Percentiles rank a stretch among this genome's conserved stretches.
phyloP scores from a whole-genome alignment of 2,113 vertebrate species.

The Seriola quinqueradiata region DNA sequence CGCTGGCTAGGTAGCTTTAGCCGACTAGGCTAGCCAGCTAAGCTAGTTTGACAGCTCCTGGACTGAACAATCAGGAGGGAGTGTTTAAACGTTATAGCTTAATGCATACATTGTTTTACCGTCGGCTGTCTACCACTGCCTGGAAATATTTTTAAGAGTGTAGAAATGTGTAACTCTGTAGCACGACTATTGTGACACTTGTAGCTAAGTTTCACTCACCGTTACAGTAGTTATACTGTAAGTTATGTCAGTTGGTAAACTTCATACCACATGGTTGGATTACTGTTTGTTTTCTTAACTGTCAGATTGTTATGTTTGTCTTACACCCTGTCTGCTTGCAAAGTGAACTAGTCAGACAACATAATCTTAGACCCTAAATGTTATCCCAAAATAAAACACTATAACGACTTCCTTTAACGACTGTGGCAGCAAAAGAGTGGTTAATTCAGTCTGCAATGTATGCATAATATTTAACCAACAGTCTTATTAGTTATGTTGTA shows the following conservation, averaged over 20 bases:
- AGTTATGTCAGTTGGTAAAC: not conserved
- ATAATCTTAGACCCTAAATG: not conserved
- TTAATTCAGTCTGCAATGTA: not conserved
- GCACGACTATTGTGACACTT: slow-evolving; percentile 39
- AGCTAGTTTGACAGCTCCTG: slow-evolving; percentile 81
- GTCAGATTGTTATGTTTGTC: not conserved
- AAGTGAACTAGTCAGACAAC: not conserved
- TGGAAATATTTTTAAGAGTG: not conserved
- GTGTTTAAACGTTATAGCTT: not conserved
- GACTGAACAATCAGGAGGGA: not conserved
- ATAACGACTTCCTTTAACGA: not conserved
- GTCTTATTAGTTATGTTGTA: not conserved
- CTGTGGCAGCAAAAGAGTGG: not conserved
- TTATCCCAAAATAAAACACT: not conserved
- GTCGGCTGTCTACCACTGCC: no score
- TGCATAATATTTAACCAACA: not conserved
- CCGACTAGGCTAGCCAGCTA: slow-evolving; percentile 60
- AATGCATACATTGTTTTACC: no score
- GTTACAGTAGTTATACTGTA: not conserved
- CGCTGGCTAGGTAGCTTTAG: slow-evolving; percentile 49
- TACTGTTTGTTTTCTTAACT: not conserved
- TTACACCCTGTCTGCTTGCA: not conserved
- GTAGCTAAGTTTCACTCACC: slow-evolving; percentile 18
- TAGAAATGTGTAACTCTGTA: not conserved
- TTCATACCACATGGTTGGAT: not conserved